Conservation (phyloP, 2,888 invertebrate genomes). For the Biston stratarius region DNA sequence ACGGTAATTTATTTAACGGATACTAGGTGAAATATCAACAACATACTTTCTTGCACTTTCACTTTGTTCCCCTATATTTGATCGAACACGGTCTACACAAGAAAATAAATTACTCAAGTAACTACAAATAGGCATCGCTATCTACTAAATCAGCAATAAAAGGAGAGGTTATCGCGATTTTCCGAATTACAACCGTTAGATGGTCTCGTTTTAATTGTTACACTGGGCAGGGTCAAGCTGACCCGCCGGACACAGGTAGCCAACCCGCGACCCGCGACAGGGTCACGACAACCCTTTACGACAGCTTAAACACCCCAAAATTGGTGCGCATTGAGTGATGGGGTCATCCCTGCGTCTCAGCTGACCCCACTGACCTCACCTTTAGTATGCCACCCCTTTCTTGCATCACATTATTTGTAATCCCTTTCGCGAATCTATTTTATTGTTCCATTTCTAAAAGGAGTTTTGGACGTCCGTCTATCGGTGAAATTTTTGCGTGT, state of each 20-base stretch:
- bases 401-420: slow-evolving; percentile 86
- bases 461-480: slow-evolving; percentile 72
- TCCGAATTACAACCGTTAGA: slow-evolving; percentile 73
- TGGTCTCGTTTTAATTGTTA: slow-evolving; percentile 84
- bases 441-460: slow-evolving; percentile 65
- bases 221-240: slow-evolving; percentile 70
- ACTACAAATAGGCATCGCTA: slow-evolving; percentile 64
- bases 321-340: slow-evolving; percentile 83
- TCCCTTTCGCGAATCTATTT: slow-evolving; percentile 87
- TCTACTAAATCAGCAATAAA: slow-evolving; percentile 58
- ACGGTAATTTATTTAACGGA: slow-evolving; percentile 6
- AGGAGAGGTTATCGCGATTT: slow-evolving; percentile 81
- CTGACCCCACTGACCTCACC: slow-evolving; percentile 82
- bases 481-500: slow-evolving; percentile 84
- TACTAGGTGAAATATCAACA: neutral
- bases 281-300: slow-evolving; percentile 82
- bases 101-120: slow-evolving; percentile 50
- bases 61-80: slow-evolving; percentile 29
- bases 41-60: slow-evolving; percentile 8
- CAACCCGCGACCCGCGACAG: slow-evolving; percentile 72
- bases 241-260: slow-evolving; percentile 75
- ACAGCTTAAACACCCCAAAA: slow-evolving; percentile 82
- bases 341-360: slow-evolving; percentile 79
- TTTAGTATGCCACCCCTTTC: slow-evolving; percentile 78
- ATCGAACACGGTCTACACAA: slow-evolving; percentile 28